Conservation (phyloP, 1,140 invertebrate species). For the Lamellibrachia luymesi region DNA sequence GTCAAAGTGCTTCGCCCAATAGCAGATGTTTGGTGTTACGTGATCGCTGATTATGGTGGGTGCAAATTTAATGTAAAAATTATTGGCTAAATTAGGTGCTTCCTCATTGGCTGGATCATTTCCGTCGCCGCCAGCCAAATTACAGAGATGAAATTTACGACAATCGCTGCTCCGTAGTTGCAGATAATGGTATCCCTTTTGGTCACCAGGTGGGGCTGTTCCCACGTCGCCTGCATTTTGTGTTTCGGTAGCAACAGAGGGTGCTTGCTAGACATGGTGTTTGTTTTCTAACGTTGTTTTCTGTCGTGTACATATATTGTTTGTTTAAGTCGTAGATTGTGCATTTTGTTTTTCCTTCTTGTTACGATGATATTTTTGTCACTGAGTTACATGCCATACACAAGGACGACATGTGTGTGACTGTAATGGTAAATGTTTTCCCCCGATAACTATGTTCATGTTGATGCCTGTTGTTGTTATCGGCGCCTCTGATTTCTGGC, state of each 20-base stretch:
- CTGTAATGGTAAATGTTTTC: constrained; percentile 1
- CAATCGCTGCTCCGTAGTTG: neutral
- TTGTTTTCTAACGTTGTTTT: neutral
- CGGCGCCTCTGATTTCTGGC: neutral
- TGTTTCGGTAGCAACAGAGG: neutral
- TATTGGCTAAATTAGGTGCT: neutral
- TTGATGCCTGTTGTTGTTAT: neutral
- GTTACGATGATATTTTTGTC: neutral
- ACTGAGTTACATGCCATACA: neutral
- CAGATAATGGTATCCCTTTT: neutral
- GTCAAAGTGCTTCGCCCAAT: neutral
- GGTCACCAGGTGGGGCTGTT: neutral
- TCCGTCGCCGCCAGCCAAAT: neutral
- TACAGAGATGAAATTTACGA: neutral
- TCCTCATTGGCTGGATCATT: neutral
- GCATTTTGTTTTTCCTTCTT: neutral
- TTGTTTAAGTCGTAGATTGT: neutral
- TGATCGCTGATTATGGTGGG: neutral
- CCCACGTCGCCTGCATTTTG: neutral
- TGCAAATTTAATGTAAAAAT: neutral
- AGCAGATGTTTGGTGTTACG: neutral
- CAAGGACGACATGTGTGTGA: neutral
- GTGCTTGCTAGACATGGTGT: neutral
- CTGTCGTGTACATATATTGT: neutral
- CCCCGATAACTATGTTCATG: neutral